A percentile compares a stretch with the other conserved stretches of the same genome.
phyloP scores from a whole-genome alignment of 2,888 invertebrate genomes.

The Rugalucina vietnamica region DNA sequence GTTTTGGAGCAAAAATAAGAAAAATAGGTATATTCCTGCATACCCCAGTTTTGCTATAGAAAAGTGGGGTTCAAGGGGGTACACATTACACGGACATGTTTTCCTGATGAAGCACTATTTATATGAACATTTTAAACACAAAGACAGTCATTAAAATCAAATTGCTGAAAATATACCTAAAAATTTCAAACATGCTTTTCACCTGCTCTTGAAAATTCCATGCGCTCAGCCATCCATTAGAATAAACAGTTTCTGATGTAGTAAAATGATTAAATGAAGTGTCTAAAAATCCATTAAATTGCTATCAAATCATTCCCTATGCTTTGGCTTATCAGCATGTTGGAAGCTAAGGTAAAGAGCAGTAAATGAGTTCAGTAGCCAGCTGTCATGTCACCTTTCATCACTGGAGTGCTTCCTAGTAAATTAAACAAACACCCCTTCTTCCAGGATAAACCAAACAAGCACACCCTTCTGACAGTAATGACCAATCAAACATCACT shows the following conservation, averaged over 20 bases:
- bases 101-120: too few relatives aligned
- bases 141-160: too few relatives aligned
- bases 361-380: slow-evolving; percentile 4
- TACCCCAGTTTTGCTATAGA: too few relatives aligned
- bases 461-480: slow-evolving; percentile 25
- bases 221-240: background rate
- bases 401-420: background rate
- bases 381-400: slow-evolving; percentile 13
- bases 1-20: too few relatives aligned
- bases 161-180: too few relatives aligned
- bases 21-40: too few relatives aligned
- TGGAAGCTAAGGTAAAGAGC: background rate
- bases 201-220: background rate
- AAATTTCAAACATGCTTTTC: too few relatives aligned
- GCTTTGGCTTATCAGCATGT: background rate
- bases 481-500: too few relatives aligned
- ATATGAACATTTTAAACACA: too few relatives aligned
- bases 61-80: too few relatives aligned
- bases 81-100: too few relatives aligned
- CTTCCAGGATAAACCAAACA: slow-evolving; percentile 18
- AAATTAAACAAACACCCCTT: background rate
- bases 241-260: background rate
- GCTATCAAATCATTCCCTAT: background rate
- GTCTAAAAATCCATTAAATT: slow-evolving; percentile 16
- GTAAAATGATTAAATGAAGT: background rate